phyloP scores from a whole-genome alignment of 2,797 vertebrate species.

The Pempheris klunzingeri region DNA sequence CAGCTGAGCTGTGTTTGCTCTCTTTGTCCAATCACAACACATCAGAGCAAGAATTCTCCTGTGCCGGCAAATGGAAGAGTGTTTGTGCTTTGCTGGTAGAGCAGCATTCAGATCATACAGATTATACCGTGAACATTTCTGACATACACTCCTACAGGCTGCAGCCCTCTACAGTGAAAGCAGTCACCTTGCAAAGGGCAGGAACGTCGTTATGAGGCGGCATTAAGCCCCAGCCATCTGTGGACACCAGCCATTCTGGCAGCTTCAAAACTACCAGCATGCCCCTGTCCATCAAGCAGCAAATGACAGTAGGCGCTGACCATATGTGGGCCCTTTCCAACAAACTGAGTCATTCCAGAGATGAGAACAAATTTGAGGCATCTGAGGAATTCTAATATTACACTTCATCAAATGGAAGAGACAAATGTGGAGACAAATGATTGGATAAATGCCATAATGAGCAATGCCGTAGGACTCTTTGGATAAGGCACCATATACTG shows the following conservation, averaged over 20 bases:
- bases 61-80: not conserved
- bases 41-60: not conserved
- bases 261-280: constrained; percentile 65
- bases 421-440: constrained; percentile 29
- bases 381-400: constrained; percentile 46
- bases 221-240: constrained; percentile 79
- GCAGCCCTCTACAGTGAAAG: constrained; percentile 37
- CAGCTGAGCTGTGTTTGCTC: not conserved
- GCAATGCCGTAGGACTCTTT: constrained; percentile 22
- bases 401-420: constrained; percentile 52
- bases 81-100: not conserved
- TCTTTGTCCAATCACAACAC: constrained; percentile 20
- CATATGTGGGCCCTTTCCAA: constrained; percentile 72
- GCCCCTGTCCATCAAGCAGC: constrained; percentile 73
- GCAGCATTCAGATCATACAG: constrained; percentile 18
- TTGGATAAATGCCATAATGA: constrained; percentile 41
- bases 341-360: constrained; percentile 59
- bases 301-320: constrained; percentile 67
- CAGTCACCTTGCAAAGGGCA: constrained; percentile 81
- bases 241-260: constrained; percentile 74
- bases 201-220: constrained; percentile 58
- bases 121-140: constrained; percentile 6
- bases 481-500: not conserved
- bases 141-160: constrained; percentile 14
- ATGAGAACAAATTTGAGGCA: constrained; percentile 58